Evolutionary conservation across 64 coral and sea anemone genomes (phyloP).

Genomic region (Montipora efflorescens): DNA sequence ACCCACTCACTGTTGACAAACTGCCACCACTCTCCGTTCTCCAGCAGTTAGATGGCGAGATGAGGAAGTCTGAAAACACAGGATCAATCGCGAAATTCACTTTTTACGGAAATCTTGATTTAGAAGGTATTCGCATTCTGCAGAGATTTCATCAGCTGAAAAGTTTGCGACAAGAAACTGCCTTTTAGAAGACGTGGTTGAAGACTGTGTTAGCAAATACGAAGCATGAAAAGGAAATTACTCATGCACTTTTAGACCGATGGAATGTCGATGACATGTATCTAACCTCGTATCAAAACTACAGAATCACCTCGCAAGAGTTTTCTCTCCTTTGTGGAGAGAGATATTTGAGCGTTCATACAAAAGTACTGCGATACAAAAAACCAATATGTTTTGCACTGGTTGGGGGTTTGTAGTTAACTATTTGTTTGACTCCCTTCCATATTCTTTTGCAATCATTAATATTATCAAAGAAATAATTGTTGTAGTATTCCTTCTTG

Average conservation of each 20-base stretch:
- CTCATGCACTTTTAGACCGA: conserved; percentile 3
- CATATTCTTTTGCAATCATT: no score
- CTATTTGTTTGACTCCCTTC: no score
- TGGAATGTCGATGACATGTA: background rate
- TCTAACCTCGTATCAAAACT: background rate
- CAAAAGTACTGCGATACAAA: background rate
- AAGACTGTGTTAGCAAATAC: background rate
- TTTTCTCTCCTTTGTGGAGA: background rate
- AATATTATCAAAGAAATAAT: no score
- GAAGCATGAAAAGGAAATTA: background rate
- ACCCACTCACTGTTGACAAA: background rate
- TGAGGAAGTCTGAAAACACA: background rate
- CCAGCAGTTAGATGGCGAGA: background rate
- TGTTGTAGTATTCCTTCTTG: no score
- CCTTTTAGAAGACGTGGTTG: background rate
- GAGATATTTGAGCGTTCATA: background rate
- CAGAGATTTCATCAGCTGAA: background rate
- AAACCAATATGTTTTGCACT: background rate
- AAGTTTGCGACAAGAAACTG: background rate
- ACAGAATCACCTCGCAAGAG: background rate
- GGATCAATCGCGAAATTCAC: no score
- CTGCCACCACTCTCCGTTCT: conserved; percentile 2
- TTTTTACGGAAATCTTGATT: background rate
- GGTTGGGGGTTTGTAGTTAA: no score
- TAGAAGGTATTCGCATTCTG: background rate